These are phyloP conservation scores for Trichomycterus rosablanca DNA, from an alignment of 2,113 vertebrate genomes.

Conservation along the genomic window DNA sequence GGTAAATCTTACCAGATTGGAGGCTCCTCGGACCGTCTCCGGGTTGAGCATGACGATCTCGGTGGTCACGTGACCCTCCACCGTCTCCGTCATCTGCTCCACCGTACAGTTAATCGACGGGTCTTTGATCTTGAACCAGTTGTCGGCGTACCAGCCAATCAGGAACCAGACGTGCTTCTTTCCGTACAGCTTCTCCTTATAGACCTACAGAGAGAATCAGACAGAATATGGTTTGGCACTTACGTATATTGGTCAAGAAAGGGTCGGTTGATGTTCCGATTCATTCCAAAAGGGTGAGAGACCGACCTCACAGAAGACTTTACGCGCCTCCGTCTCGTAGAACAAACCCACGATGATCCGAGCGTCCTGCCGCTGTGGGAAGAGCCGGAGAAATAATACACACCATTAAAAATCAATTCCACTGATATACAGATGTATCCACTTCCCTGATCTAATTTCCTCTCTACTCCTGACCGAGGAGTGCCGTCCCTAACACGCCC, in stretches of 20 bases:
- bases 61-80: constrained; percentile 92
- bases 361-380: constrained; percentile 82
- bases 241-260: no score
- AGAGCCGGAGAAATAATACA: not conserved
- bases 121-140: constrained; percentile 94
- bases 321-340: constrained; percentile 91
- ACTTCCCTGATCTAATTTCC: no score
- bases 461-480: no score
- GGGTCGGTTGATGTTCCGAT: not conserved
- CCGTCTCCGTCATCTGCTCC: constrained; percentile 90
- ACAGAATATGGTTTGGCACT: constrained; percentile 7
- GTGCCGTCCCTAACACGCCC: no score
- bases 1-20: constrained; percentile 82
- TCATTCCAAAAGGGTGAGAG: no score
- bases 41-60: constrained; percentile 97
- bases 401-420: no score
- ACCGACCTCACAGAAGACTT: constrained; percentile 92
- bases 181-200: constrained; percentile 92
- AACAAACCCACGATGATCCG: constrained; percentile 95
- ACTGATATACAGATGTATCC: no score
- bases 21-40: constrained; percentile 86
- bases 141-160: constrained; percentile 95
- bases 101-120: constrained; percentile 91
- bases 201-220: constrained; percentile 70
- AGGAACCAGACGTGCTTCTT: constrained; percentile 97